Base-by-base conservation (phyloP, 2,888 invertebrate genomes). In the Himalopsyche kuldschensis region DNA sequence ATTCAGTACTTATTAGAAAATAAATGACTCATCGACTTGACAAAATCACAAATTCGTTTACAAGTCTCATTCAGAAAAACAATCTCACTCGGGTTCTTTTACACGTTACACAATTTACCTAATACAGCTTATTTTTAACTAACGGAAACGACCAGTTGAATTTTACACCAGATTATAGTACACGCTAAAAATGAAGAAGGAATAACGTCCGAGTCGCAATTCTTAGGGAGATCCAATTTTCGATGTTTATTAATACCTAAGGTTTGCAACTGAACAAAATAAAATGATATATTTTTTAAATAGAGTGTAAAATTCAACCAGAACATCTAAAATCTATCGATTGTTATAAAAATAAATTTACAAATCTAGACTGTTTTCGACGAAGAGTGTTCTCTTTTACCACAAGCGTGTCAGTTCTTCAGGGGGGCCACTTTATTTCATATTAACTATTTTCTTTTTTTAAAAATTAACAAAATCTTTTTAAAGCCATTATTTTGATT, bases 321-420 rank as follows among this genome's bases (percentile, higher is more conserved):
- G 79, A 24, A 77, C 75, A 24, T 63, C 55, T 55, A 55, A 77
- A 79, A 76, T 46, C 79, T 77, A 84, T n/a, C 46, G 79, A 78
- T 84, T 84, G 81, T 84, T 86, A 86, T 85, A 86, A 86, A 86
- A 86, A 86, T 86, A 86, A 86, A 85, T 86, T 85, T 84, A 85
- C 82, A 80, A 84, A 84, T 86, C 82, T 86, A 85, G 82, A 81
- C 81, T 77, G 76, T 81, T 79, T 80, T 84, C 80, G 47, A 82
- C 80, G 85, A 83, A 79, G 84, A 81, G 82, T 81, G 77, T 80
- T 82, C 81, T 48, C 55, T 75, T 82, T 79, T 80, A 81, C 81
- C 82, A 81, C 78, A 83, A 82, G 82, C 78, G 55, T 80, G 79
- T 75, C 69, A 83, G 41, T 75, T 55, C 24, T 55, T 55, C 55